Percentiles rank a stretch among this genome's conserved stretches.
Evolutionary conservation across 2,113 vertebrate species (phyloP).

Genomic region (Nothocercus nigrocapillus): DNA sequence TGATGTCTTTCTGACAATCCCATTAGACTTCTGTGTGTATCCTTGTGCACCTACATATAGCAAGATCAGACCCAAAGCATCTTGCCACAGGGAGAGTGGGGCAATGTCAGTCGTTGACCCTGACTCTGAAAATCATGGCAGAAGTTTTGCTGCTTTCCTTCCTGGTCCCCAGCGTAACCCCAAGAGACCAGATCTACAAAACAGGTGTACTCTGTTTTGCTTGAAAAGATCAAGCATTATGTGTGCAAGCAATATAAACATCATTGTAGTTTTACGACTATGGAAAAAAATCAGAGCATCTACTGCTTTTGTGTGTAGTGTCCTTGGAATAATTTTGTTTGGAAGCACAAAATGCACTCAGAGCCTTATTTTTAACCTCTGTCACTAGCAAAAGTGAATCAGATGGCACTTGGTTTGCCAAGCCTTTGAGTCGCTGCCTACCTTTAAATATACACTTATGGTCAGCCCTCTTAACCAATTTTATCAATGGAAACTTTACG

Average conservation of each 20-base stretch:
- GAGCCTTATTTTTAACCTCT: background rate
- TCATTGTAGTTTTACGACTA: background rate
- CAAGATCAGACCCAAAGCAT: background rate
- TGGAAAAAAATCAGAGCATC: background rate
- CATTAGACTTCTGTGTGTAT: slow-evolving; percentile 7
- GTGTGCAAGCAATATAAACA: background rate
- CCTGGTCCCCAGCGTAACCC: background rate
- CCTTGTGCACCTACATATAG: background rate
- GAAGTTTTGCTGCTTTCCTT: background rate
- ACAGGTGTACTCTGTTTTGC: background rate
- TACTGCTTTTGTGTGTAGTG: background rate
- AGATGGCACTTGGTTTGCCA: background rate
- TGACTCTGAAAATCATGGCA: background rate
- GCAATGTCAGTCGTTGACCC: background rate
- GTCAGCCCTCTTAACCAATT: background rate
- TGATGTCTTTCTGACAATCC: slow-evolving; percentile 41
- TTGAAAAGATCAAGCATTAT: background rate
- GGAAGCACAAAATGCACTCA: background rate
- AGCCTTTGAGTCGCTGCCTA: background rate
- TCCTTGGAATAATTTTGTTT: background rate
- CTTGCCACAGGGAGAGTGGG: background rate
- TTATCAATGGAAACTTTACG: background rate
- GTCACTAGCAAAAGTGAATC: background rate
- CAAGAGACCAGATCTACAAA: background rate
- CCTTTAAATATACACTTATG: background rate